Conservation (phyloP, 2,797 vertebrate species). For the Sphaeramia orbicularis region DNA sequence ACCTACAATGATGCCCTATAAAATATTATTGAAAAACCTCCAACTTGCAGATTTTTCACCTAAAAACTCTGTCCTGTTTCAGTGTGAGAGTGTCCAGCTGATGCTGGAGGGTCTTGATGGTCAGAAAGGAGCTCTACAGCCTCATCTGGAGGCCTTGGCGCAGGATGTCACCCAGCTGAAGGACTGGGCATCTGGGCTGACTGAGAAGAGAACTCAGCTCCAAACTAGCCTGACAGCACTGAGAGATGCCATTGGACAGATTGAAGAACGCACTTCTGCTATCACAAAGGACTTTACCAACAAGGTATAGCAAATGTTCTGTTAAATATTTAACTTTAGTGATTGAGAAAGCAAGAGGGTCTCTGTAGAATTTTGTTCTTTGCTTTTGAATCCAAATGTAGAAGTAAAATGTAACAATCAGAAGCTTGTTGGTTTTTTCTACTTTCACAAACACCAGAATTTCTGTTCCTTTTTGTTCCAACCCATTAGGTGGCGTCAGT, state of each 20-base stretch:
- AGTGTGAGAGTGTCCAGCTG: conserved; percentile 87
- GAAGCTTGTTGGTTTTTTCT: no score
- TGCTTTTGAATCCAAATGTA: not conserved
- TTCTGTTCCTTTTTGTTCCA: not conserved
- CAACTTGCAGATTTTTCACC: not conserved
- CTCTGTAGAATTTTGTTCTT: not conserved
- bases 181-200: conserved; percentile 81
- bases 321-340: not conserved
- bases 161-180: conserved; percentile 84
- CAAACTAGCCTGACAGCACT: conserved; percentile 85
- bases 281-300: conserved; percentile 83
- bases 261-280: conserved; percentile 83
- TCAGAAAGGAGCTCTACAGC: conserved; percentile 67
- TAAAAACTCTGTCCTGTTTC: conserved; percentile 58
- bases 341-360: no score
- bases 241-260: conserved; percentile 80
- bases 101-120: conserved; percentile 82
- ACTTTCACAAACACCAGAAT: not conserved
- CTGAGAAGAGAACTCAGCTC: conserved; percentile 80
- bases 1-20: not conserved
- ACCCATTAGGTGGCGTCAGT: conserved; percentile 84
- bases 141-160: conserved; percentile 84
- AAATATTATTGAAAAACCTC: not conserved
- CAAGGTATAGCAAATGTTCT: conserved; percentile 66
- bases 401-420: not conserved